These are phyloP conservation scores for Brachypodius melanocephalos DNA, from an alignment of 2,113 vertebrate species.

Conservation along the genomic window DNA sequence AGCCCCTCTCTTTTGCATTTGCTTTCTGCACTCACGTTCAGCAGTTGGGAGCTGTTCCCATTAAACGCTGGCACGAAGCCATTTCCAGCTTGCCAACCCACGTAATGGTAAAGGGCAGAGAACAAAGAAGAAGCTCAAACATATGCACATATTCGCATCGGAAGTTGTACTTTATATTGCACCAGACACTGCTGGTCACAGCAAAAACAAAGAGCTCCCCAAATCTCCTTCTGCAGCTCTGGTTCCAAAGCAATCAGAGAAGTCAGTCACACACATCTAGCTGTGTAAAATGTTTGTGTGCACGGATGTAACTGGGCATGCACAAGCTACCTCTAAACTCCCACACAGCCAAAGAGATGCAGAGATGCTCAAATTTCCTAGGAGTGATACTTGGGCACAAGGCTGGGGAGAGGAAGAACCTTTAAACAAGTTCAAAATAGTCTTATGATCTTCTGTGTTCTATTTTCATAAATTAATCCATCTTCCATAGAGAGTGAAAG, in stretches of 20 bases:
- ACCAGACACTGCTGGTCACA: neutral
- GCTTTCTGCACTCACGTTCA: neutral
- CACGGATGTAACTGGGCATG: neutral
- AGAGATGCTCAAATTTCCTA: neutral
- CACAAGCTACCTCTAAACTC: neutral
- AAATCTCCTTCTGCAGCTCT: neutral
- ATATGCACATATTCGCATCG: neutral
- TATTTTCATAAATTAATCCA: constrained; percentile 2
- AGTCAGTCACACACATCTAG: neutral
- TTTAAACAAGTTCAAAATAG: neutral
- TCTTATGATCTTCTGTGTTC: neutral
- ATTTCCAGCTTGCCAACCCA: constrained; percentile 44
- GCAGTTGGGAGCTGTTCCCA: constrained; percentile 44
- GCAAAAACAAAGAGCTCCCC: neutral
- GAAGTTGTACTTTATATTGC: constrained; percentile 8
- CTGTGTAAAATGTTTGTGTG: neutral
- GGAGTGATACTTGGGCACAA: neutral
- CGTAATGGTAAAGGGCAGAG: neutral
- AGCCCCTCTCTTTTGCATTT: neutral
- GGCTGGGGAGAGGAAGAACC: too few species aligned
- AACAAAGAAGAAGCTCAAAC: constrained; percentile 44
- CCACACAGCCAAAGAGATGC: neutral
- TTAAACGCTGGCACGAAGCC: constrained; percentile 23
- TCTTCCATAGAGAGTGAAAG: neutral
- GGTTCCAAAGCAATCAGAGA: neutral